Percentiles rank a stretch among this genome's conserved stretches.
These are phyloP conservation scores for Antechinus flavipes DNA, from an alignment of 2,113 vertebrate genomes.

Conservation along the genomic window DNA sequence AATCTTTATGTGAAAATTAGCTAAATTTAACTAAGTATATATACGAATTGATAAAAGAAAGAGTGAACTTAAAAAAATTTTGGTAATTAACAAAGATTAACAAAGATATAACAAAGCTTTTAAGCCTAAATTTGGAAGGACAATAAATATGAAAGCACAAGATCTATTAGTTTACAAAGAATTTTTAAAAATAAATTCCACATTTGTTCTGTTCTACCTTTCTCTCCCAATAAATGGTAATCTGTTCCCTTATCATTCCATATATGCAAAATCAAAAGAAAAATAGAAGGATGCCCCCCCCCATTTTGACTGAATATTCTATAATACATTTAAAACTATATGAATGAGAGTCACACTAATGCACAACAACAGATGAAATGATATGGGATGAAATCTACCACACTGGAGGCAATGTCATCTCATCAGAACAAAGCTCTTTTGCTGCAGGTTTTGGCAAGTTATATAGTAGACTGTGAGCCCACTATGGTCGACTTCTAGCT, in stretches of 20 bases:
- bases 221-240: background rate
- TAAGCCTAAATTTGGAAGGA: background rate
- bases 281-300: background rate
- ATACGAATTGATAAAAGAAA: background rate
- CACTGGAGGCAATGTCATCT: too few species aligned
- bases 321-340: too few species aligned
- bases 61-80: background rate
- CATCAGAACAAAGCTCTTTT: background rate
- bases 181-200: background rate
- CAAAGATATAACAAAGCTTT: background rate
- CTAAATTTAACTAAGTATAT: too few species aligned
- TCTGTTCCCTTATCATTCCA: background rate
- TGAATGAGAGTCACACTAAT: too few species aligned
- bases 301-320: too few species aligned
- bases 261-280: background rate
- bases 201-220: background rate
- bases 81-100: background rate
- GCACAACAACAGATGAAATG: too few species aligned
- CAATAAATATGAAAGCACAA: background rate
- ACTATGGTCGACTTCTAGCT: background rate
- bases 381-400: too few species aligned
- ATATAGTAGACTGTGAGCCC: background rate
- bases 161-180: background rate
- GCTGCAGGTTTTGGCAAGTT: background rate
- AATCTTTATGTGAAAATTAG: too few species aligned